These are phyloP conservation scores for Drosophila burlai DNA, from an alignment of 1,140 invertebrate species.

Conservation along the genomic window DNA sequence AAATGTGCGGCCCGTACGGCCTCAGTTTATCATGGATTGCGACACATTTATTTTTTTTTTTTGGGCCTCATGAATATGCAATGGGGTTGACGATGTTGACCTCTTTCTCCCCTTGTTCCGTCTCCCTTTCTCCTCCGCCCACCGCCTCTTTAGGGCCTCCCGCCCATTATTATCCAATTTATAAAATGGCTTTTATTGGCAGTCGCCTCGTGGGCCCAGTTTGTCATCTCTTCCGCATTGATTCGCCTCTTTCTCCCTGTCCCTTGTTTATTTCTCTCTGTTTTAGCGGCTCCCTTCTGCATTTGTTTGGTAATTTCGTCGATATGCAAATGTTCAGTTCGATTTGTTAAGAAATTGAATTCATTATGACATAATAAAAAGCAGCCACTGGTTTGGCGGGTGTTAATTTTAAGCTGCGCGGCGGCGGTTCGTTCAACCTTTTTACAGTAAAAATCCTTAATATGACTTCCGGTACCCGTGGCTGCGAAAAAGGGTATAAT, in stretches of 20 bases:
- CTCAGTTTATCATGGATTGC: conserved; percentile 43
- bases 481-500: conserved; percentile 25
- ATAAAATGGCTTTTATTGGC: conserved; percentile 58
- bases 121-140: conserved; percentile 4
- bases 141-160: conserved; percentile 20
- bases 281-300: conserved; percentile 17
- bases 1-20: conserved; percentile 11
- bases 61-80: conserved; percentile 70
- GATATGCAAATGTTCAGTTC: conserved; percentile 63
- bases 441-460: conserved; percentile 10
- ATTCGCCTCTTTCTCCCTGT: conserved; percentile 21
- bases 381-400: conserved; percentile 25
- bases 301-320: conserved; percentile 42
- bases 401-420: conserved; percentile 30
- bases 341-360: conserved; percentile 72
- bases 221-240: conserved; percentile 59
- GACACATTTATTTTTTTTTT: conserved; percentile 16
- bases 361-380: conserved; percentile 70
- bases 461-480: conserved; percentile 46
- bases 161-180: conserved; percentile 69
- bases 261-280: conserved; percentile 6
- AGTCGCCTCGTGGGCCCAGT: conserved; percentile 41
- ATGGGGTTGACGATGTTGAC: conserved; percentile 35
- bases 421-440: conserved; percentile 26
- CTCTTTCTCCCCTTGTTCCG: conserved; percentile 14